Conservation (phyloP, 2,888 invertebrate species). For the Lobophora halterata region DNA sequence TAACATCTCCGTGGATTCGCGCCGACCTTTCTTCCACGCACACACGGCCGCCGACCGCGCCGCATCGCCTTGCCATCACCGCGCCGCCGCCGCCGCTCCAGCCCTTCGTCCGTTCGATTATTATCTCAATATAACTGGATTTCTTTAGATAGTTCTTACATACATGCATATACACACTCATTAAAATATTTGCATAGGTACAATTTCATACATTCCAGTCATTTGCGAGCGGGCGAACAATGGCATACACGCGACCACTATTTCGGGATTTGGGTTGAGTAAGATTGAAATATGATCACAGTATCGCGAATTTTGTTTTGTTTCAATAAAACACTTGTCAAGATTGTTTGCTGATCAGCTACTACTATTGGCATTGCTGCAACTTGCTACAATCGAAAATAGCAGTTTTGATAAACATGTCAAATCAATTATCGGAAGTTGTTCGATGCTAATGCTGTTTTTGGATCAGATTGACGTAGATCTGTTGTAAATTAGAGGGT, state of each 20-base stretch:
- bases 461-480: no score
- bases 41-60: conserved; percentile 31
- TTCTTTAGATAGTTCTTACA: conserved; percentile 56
- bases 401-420: conserved; percentile 52
- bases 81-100: conserved; percentile 12
- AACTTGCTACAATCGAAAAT: conserved; percentile 45
- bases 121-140: conserved; percentile 71
- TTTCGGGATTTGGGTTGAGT: conserved; percentile 59
- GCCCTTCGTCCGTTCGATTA: conserved; percentile 48
- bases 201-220: conserved; percentile 50
- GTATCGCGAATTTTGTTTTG: conserved; percentile 39
- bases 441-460: conserved; percentile 29
- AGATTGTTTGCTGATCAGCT: conserved; percentile 5
- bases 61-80: conserved; percentile 16
- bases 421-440: conserved; percentile 35
- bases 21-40: conserved; percentile 69
- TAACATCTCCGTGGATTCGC: conserved; percentile 75
- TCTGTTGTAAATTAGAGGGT: no score
- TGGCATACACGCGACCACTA: conserved; percentile 52
- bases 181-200: conserved; percentile 59
- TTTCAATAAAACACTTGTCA: conserved; percentile 46
- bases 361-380: conserved; percentile 22
- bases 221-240: conserved; percentile 57
- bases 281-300: conserved; percentile 46
- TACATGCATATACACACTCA: conserved; percentile 42